Base-by-base conservation (phyloP, 2,797 vertebrate species). In the Salarias fasciatus region DNA sequence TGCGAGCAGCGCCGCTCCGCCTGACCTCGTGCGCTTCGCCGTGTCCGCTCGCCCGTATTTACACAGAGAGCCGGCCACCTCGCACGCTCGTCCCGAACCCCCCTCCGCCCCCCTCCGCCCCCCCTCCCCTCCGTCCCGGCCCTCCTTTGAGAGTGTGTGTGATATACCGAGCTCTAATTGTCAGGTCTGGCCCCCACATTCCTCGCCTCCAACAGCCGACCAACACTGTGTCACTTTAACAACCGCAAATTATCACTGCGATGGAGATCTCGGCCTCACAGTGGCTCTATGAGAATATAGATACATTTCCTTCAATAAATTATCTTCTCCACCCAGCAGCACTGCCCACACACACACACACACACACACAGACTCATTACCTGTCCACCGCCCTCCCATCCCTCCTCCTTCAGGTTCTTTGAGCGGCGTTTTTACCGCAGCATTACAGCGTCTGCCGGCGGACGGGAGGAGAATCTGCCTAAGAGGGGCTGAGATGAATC, bases 221-320 rank as follows among this genome's bases (percentile, higher is more conserved):
- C 93, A 84, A 93, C 85, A 91, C 91, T 79, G 91, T 96, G 96
- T 96, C 95, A 96, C 93, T 95, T 96, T 94, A 93, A 94, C 94
- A 94, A 94, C 95, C 92, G 91, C 94, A 88, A 97, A 96, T 96
- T 95, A 96, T 95, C 95, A 95, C 92, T 89, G 85, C 90, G 91
- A 94, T 94, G 94, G 93, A 95, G 95, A 93, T 93, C 94, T 93
- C 80, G 84, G 93, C 94, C 95, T 95, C 95, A 86, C 94, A 75
- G 87, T 87, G 89, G 88, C 88, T 91, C 91, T 90, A 92, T 86
- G 93, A 94, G 93, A 95, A 94, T 95, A 96, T 91, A 94, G 93
- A 95, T 94, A 93, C 91, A 91, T 95, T 97, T 94, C 93, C 93
- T 89, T 94, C 94, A 91, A 95, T 98, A 96, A 96, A 96, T 97